phyloP scores from a whole-genome alignment of 1,140 invertebrate genomes.

The Antheraea mylitta region DNA sequence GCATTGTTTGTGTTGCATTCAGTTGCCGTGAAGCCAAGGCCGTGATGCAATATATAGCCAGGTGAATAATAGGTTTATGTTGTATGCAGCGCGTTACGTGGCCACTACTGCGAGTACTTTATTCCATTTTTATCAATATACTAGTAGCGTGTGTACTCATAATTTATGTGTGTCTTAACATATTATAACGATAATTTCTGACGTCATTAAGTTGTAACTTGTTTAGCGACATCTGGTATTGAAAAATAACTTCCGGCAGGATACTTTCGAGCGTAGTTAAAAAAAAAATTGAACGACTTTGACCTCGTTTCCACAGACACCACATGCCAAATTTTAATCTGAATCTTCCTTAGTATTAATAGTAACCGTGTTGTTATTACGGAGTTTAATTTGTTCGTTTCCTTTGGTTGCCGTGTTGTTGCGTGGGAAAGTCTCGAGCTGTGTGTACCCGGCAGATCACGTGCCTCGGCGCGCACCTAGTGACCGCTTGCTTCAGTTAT shows the following conservation, averaged over 20 bases:
- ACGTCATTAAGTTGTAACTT: neutral
- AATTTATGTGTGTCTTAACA: neutral
- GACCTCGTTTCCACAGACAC: conserved; percentile 33
- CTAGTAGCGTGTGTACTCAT: neutral
- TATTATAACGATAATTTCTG: too few species aligned
- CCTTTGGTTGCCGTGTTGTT: conserved; percentile 40
- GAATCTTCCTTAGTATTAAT: conserved; percentile 27
- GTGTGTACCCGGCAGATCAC: conserved; percentile 36
- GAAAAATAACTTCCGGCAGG: conserved; percentile 9
- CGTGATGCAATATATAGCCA: conserved; percentile 58
- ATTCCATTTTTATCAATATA: neutral
- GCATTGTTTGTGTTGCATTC: conserved; percentile 48
- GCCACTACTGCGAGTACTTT: conserved; percentile 14
- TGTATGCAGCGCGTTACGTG: conserved; percentile 50
- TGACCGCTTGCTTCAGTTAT: conserved; percentile 62
- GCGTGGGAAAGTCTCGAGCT: conserved; percentile 61
- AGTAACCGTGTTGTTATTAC: conserved; percentile 54
- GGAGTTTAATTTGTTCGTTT: conserved; percentile 37
- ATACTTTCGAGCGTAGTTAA: neutral
- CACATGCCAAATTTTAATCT: conserved; percentile 19
- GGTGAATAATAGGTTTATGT: conserved; percentile 50
- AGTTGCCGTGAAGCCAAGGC: conserved; percentile 62
- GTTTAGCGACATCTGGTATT: conserved; percentile 3
- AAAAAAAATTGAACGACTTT: conserved; percentile 26
- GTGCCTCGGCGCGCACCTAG: conserved; percentile 50